Evolutionary conservation across 2,888 invertebrate species (phyloP).

Genomic region (Entomobrya proxima): DNA sequence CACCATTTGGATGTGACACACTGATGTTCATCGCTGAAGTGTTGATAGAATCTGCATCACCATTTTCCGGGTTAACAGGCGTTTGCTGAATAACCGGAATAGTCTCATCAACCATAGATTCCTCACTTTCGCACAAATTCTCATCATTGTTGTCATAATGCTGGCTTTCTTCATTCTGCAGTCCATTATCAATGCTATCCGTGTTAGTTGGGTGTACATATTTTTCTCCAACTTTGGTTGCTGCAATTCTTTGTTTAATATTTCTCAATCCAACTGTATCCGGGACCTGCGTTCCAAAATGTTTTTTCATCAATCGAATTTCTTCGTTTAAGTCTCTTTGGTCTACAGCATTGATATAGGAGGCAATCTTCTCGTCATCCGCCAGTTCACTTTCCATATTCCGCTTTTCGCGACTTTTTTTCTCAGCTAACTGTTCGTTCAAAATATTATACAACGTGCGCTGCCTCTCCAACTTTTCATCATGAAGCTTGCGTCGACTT

Average conservation of each 20-base stretch:
- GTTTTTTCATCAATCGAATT: slow-evolving; percentile 60
- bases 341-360: slow-evolving; percentile 33
- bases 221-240: background rate
- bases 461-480: slow-evolving; percentile 52
- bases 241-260: slow-evolving; percentile 47
- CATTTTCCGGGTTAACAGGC: no score
- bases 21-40: no score
- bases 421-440: slow-evolving; percentile 62
- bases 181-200: no score
- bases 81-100: no score
- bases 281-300: slow-evolving; percentile 47
- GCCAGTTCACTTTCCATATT: slow-evolving; percentile 29
- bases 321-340: slow-evolving; percentile 60
- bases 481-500: background rate
- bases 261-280: slow-evolving; percentile 59
- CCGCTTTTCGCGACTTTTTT: slow-evolving; percentile 46
- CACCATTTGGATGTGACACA: no score
- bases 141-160: no score
- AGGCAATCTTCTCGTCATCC: slow-evolving; percentile 53
- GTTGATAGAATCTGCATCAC: no score
- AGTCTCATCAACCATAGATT: no score
- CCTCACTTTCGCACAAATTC: no score
- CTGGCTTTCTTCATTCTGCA: no score
- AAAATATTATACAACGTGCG: slow-evolving; percentile 43
- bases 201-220: no score